Evolutionary conservation across 2,797 vertebrate species (phyloP), one percentile per base, ranked within the genome.

Genomic region (Tadarida brasiliensis): DNA sequence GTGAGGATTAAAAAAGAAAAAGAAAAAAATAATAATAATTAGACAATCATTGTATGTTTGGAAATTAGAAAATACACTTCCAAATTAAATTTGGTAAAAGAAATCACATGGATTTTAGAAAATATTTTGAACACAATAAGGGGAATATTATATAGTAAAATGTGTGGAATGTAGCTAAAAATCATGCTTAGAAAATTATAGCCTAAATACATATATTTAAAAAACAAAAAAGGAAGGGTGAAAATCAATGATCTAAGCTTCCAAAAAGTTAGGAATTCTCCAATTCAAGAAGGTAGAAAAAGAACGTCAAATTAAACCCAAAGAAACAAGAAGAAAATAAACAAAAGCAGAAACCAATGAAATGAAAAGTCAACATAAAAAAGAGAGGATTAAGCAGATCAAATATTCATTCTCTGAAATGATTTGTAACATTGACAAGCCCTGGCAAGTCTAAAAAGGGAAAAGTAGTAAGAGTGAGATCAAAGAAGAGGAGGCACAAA

Each of bases 331-430:
- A 85, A 89, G 67, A 76, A 74, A 59, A 56, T 83, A 96, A 94
- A 68, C 9, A 35, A 86, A 88, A 67, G 54, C 33, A 90, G 56
- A 94, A 92, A 71, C 5, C 44, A 68, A 63, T 76, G 71, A 91
- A 89, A 91, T 57, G 39, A 87, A 94, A 93, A 80, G 39, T 14
- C 28, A 71, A 63, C 47, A 51, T 80, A 47, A 87, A 89, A 73
- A 68, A 59, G 35, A 30, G 39, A 68, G 59, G 57, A 89, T 17
- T 67, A 49, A 86, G 28, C 77, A 86, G 28, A 44, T 12, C 89
- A 71, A 89, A 86, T 65, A 76, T 44, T n/a, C 44, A 61, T 91
- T 85, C 54, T 97, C 83, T 74, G 78, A 93, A 94, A 84, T 90
- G 56, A 39, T 33, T 28, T 30, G 73, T n/a, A 87, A 63, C 24